Evolutionary conservation across 2,113 vertebrate genomes (phyloP).

Genomic region (Axis porcinus): DNA sequence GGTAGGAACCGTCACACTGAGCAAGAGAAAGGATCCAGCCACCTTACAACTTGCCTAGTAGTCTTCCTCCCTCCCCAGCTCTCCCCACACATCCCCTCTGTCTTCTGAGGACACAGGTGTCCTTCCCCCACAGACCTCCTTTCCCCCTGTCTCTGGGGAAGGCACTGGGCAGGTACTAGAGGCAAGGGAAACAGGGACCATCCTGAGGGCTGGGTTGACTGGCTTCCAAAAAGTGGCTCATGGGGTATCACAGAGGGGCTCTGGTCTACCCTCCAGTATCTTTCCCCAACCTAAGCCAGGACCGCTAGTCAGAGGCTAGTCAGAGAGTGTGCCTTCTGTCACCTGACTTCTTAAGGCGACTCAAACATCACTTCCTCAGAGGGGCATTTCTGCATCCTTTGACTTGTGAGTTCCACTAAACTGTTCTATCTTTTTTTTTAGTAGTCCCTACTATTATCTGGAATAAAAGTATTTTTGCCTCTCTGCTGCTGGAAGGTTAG

Average conservation of each 20-base stretch:
- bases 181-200: background rate
- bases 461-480: constrained; percentile 43
- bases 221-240: background rate
- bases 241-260: background rate
- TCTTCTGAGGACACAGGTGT: background rate
- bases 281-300: background rate
- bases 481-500: constrained; percentile 12
- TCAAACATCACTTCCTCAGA: constrained; percentile 7
- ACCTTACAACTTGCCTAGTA: background rate
- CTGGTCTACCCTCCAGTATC: background rate
- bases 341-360: background rate
- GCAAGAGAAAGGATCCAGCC: background rate
- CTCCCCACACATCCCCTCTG: background rate
- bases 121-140: background rate
- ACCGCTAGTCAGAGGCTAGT: background rate
- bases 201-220: background rate
- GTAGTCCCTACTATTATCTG: background rate
- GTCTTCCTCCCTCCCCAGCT: background rate
- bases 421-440: background rate
- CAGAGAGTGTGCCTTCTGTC: background rate
- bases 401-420: background rate
- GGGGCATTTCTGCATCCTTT: background rate
- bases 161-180: background rate
- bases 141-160: background rate
- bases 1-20: background rate